Percentiles rank a stretch among this genome's conserved stretches.
Conservation (phyloP, 2,113 vertebrate genomes). For the Siniperca chuatsi region DNA sequence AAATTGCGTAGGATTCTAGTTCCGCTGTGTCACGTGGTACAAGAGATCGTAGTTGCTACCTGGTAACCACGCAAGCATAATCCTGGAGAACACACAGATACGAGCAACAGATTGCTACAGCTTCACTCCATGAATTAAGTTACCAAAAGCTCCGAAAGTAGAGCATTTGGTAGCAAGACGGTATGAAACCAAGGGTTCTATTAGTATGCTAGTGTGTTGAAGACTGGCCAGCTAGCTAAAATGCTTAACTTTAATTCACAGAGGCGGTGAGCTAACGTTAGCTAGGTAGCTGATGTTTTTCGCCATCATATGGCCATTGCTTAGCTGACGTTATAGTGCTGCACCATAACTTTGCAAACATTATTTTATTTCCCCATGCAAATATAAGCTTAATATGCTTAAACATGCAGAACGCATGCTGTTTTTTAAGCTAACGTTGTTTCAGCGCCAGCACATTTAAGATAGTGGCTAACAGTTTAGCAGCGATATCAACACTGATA, state of each 20-base stretch:
- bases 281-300: slow-evolving; percentile 28
- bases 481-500: neutral
- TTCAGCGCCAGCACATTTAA: neutral
- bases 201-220: neutral
- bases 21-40: slow-evolving; percentile 25
- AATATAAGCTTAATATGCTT: neutral
- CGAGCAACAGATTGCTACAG: slow-evolving; percentile 10
- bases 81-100: neutral
- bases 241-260: neutral
- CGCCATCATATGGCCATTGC: neutral
- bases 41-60: slow-evolving; percentile 47
- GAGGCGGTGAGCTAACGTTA: slow-evolving; percentile 25
- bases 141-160: neutral
- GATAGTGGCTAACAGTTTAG: neutral
- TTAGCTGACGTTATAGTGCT: neutral
- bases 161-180: slow-evolving; percentile 1
- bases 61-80: slow-evolving; percentile 70
- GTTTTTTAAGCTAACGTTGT: neutral
- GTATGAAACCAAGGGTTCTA: slow-evolving; percentile 1
- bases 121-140: slow-evolving; percentile 15
- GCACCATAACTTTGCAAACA: neutral
- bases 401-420: neutral
- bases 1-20: neutral
- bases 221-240: neutral
- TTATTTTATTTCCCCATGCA: neutral